Percentiles rank a stretch among this genome's conserved stretches.
These are phyloP conservation scores for Plotosus lineatus DNA, from an alignment of 2,113 vertebrate species.

Conservation along the genomic window DNA sequence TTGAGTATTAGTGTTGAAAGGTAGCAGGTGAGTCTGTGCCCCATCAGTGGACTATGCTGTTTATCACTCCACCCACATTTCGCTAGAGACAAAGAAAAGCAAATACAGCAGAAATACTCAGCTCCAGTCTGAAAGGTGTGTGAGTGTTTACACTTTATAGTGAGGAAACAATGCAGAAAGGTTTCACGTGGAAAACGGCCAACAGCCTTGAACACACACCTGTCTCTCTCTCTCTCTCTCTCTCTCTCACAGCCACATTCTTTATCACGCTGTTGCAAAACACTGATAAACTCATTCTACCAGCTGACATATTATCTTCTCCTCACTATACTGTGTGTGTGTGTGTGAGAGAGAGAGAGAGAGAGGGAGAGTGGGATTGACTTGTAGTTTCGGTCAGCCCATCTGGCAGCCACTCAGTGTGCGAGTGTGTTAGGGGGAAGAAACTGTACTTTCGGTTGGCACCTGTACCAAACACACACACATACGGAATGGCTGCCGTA, in stretches of 20 bases:
- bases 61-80: not conserved
- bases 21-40: not conserved
- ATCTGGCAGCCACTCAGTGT: constrained; percentile 3
- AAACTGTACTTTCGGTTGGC: constrained; percentile 35
- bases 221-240: not conserved
- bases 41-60: not conserved
- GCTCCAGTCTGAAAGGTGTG: not conserved
- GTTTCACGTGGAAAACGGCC: not conserved
- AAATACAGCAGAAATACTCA: not conserved
- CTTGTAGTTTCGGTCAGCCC: constrained; percentile 46
- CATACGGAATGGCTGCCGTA: too few relatives aligned
- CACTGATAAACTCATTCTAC: not conserved
- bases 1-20: too few relatives aligned
- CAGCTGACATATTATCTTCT: constrained; percentile 19
- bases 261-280: constrained; percentile 46
- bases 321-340: not conserved
- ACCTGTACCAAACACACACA: not conserved
- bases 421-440: not conserved
- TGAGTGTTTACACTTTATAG: not conserved
- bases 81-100: not conserved
- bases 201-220: not conserved
- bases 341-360: constrained; percentile 1
- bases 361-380: constrained; percentile 37
- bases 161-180: not conserved
- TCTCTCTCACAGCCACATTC: not conserved